These are phyloP conservation scores for Leptinotarsa lineolata DNA, from an alignment of 1,140 invertebrate species.

Conservation along the genomic window DNA sequence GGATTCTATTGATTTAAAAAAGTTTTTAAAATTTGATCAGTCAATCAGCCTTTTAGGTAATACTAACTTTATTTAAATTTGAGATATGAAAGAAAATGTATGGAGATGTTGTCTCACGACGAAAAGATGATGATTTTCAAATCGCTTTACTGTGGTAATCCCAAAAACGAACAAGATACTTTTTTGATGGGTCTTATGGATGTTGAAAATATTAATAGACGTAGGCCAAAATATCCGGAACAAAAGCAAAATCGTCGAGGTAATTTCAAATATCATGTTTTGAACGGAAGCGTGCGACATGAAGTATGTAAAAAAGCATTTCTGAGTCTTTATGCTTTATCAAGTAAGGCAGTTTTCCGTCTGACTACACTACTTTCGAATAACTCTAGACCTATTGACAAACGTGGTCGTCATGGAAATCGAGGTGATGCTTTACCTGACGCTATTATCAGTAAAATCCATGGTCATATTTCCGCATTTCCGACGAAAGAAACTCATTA, in stretches of 20 bases:
- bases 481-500: slow-evolving; percentile 37
- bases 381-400: slow-evolving; percentile 31
- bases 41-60: not conserved
- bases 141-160: slow-evolving; percentile 30
- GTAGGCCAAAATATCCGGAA: slow-evolving; percentile 21
- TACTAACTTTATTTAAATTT: slow-evolving; percentile 20
- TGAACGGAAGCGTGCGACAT: slow-evolving; percentile 27
- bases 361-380: slow-evolving; percentile 33
- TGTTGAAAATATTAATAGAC: slow-evolving; percentile 29
- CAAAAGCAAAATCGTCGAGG: slow-evolving; percentile 16
- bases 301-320: no score
- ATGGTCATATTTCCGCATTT: slow-evolving; percentile 36
- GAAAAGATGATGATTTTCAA: slow-evolving; percentile 29
- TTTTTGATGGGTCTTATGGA: slow-evolving; percentile 34
- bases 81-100: slow-evolving; percentile 36
- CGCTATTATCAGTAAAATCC: slow-evolving; percentile 32
- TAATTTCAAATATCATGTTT: slow-evolving; percentile 32
- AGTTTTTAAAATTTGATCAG: not conserved
- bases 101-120: slow-evolving; percentile 31
- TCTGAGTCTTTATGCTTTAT: no score
- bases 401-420: slow-evolving; percentile 35
- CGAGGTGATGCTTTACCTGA: slow-evolving; percentile 26
- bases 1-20: not conserved
- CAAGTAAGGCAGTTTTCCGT: slow-evolving; percentile 31
- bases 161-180: slow-evolving; percentile 41